Conservation (phyloP, 2,888 invertebrate species). For the Hirtodrosophila duncani region DNA sequence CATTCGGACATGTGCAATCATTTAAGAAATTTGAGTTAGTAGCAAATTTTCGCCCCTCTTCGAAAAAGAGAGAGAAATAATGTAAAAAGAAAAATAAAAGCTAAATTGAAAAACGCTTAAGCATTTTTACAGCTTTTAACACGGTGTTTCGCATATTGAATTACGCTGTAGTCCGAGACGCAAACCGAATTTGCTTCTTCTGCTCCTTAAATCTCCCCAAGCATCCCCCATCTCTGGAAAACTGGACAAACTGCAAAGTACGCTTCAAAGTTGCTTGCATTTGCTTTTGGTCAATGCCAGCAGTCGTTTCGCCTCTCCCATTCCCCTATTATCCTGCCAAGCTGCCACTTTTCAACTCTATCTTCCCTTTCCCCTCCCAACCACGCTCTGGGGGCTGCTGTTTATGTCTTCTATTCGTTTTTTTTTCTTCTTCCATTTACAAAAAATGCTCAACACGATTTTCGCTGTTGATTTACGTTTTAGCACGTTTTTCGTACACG, state of each 20-base stretch:
- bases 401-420: slow-evolving; percentile 46
- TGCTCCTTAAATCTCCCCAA: background rate
- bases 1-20: no score
- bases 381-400: slow-evolving; percentile 28
- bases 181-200: slow-evolving; percentile 3
- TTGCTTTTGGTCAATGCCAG: slow-evolving; percentile 29
- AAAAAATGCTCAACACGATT: slow-evolving; percentile 68
- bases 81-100: slow-evolving; percentile 55
- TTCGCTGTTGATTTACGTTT: slow-evolving; percentile 71
- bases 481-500: slow-evolving; percentile 65
- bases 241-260: slow-evolving; percentile 43
- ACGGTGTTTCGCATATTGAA: slow-evolving; percentile 67
- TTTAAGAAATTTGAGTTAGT: slow-evolving; percentile 56
- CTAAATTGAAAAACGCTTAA: slow-evolving; percentile 70
- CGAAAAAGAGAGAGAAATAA: slow-evolving; percentile 15
- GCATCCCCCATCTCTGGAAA: background rate
- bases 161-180: slow-evolving; percentile 41
- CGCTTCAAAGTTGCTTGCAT: slow-evolving; percentile 38
- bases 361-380: slow-evolving; percentile 5
- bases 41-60: slow-evolving; percentile 55
- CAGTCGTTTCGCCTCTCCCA: slow-evolving; percentile 29
- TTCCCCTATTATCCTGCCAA: slow-evolving; percentile 30
- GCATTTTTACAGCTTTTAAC: slow-evolving; percentile 70
- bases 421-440: slow-evolving; percentile 30
- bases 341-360: slow-evolving; percentile 59